Percentiles rank a stretch among this genome's conserved stretches.
phyloP scores from a whole-genome alignment of 2,888 invertebrate genomes.

The Timandra comae region DNA sequence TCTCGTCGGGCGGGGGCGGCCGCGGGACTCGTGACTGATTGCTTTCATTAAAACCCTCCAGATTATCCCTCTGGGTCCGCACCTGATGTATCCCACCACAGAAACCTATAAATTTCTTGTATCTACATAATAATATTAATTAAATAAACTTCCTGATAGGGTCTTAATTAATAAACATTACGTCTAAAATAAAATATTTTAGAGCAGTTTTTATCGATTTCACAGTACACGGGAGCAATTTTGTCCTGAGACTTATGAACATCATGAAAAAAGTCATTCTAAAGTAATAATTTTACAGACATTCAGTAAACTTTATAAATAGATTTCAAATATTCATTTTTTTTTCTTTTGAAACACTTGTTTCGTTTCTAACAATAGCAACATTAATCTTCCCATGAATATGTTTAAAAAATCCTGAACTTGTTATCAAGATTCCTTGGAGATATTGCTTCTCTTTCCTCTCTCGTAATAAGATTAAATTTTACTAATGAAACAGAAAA shows the following conservation, averaged over 20 bases:
- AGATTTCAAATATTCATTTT: too few relatives aligned
- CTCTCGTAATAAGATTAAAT: slow-evolving; percentile 62
- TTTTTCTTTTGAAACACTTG: too few relatives aligned
- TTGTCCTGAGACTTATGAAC: too few relatives aligned
- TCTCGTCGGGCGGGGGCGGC: too few relatives aligned
- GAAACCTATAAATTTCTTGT: slow-evolving; percentile 4
- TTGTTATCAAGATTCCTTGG: slow-evolving; percentile 47
- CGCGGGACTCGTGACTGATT: slow-evolving; percentile 32
- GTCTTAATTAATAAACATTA: too few relatives aligned
- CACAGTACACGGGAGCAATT: too few relatives aligned
- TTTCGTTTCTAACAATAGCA: too few relatives aligned
- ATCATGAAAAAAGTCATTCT: too few relatives aligned
- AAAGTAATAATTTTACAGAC: too few relatives aligned
- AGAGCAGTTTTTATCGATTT: too few relatives aligned
- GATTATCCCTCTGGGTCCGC: slow-evolving; percentile 33
- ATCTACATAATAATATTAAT: slow-evolving; percentile 7
- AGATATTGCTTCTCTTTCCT: slow-evolving; percentile 50
- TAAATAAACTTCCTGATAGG: background rate
- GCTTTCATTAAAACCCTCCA: slow-evolving; percentile 40
- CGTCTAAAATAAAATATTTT: too few relatives aligned
- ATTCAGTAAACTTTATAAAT: too few relatives aligned
- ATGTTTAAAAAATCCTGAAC: slow-evolving; percentile 30
- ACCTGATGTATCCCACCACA: slow-evolving; percentile 29
- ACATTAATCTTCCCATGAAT: slow-evolving; percentile 16
- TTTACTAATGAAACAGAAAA: slow-evolving; percentile 71